Base-by-base conservation (phyloP, 1,140 invertebrate genomes). In the Anoplolepis gracilipes region DNA sequence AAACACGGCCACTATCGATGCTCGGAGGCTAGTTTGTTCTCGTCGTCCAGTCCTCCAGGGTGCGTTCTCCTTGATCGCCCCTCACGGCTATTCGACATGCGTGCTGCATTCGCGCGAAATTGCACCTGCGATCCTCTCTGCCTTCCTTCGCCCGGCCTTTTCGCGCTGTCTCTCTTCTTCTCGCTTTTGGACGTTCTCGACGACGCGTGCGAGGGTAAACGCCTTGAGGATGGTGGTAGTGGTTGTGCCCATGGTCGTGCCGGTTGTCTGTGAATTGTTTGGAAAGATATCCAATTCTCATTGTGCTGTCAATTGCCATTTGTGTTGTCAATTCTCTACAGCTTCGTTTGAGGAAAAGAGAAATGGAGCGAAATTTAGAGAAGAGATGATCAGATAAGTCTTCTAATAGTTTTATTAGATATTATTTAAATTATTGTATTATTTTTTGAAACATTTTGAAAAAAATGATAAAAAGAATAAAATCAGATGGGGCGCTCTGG, bases 11-110 rank as follows among this genome's bases (percentile, higher is more conserved):
- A 90, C 90, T 87, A 91, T 69, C 30, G 78, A 92, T 92, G 90
- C 90, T 88, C 88, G 88, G 87, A 91, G 90, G 92, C 93, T 94
- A 94, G 93, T 94, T 92, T 91, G 90, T 93, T 90, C 90, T 87
- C 91, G 94, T 93, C 93, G 91, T 90, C 88, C 93, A 92, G 85
- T 92, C 92, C 90, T 94, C 92, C 93, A 92, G 93, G 93, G 92
- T 94, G 93, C 91, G 91, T 94, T 94, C 90, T 87, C 88, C 91
- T 92, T 91, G 93, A 87, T 90, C 90, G 79, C 89, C 87, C 89
- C 87, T 90, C 89, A 90, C 85, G 88, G 89, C 88, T 90, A 87
- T 90, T 53, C 89, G 89, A 85, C 89, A 89, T 90, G 88, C 88
- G 88, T 90, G 88, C 85, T 76, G 85, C 88, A 87, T 72, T 73